Percentiles rank a stretch among this genome's conserved stretches.
phyloP scores from a whole-genome alignment of 2,113 vertebrate genomes.

The Melanerpes aurifrons region DNA sequence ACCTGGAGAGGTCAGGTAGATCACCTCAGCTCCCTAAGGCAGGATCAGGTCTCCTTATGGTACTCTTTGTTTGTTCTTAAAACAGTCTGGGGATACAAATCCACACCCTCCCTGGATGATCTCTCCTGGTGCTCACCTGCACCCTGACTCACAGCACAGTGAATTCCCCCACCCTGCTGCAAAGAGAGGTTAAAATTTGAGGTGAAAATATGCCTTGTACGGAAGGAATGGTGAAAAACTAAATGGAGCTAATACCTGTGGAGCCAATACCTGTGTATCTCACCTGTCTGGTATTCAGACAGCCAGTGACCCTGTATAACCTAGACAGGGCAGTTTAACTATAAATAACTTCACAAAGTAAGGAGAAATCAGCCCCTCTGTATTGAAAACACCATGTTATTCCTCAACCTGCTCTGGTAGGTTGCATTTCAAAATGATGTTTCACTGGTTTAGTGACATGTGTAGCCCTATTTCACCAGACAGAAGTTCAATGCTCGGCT shows the following conservation, averaged over 20 bases:
- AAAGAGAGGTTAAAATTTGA: background rate
- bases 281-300: conserved; percentile 68
- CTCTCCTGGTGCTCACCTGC: background rate
- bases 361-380: background rate
- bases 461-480: background rate
- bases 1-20: background rate
- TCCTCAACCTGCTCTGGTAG: background rate
- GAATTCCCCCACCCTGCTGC: conserved; percentile 12
- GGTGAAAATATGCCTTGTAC: conserved; percentile 23
- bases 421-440: background rate
- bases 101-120: background rate
- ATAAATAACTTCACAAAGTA: conserved; percentile 29
- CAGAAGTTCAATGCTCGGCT: background rate
- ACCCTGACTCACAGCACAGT: conserved; percentile 15
- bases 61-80: background rate
- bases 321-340: background rate
- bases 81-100: background rate
- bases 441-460: background rate
- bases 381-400: background rate
- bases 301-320: conserved; percentile 29
- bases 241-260: background rate
- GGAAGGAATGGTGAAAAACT: background rate
- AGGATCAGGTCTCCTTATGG: background rate
- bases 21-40: background rate
- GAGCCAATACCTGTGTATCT: background rate